Evolutionary conservation across 2,888 invertebrate species (phyloP), one percentile per base, ranked within the genome.

Genomic region (Entomobrya multifasciata): DNA sequence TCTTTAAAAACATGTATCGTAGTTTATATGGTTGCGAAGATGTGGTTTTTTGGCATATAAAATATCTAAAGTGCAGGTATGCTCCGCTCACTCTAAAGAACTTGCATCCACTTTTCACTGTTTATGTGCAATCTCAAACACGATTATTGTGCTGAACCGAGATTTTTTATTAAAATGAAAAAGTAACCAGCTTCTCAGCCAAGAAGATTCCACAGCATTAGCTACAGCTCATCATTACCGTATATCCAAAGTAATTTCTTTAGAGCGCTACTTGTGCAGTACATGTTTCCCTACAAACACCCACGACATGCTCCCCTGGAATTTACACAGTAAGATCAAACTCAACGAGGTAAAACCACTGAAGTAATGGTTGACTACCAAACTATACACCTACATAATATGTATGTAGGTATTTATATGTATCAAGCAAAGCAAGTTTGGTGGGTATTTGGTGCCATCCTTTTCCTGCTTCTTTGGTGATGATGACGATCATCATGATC

Each of bases 371-470:
- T 6, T 49, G 70, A 13, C 25, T 30, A 62, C 30, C 20, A 1
- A 11, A 4, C 67, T 62, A 67, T 41, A 41, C 22, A 22, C 20
- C 17, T 41, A 15, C 22, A 67, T 36, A 8, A 1, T 27, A 22
- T 60, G 25, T 67, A 8, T 36, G 8, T 8, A 8, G 4, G 36
- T 36, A 8, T 36, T 8, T 49, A 15, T 49, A 49, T 49, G 5
- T 49, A 49, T 15, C 13, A 15, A 49, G 13, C 44, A 44, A 15
- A 70, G 22, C 52, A 49, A 60, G 60, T 44, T 41, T 47, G n/a
- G 55, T 70, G 47, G 62, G 52, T 60, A 44, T 22, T 10, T 60
- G 17, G 47, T 82, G 11, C 27, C 30, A 60, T 72, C 30, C 74
- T 83, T 60, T 41, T 74, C 22, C 74, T 60, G 57, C 57, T 22